Evolutionary conservation across 1,140 invertebrate genomes (phyloP).

Genomic region (Ectropis grisescens): DNA sequence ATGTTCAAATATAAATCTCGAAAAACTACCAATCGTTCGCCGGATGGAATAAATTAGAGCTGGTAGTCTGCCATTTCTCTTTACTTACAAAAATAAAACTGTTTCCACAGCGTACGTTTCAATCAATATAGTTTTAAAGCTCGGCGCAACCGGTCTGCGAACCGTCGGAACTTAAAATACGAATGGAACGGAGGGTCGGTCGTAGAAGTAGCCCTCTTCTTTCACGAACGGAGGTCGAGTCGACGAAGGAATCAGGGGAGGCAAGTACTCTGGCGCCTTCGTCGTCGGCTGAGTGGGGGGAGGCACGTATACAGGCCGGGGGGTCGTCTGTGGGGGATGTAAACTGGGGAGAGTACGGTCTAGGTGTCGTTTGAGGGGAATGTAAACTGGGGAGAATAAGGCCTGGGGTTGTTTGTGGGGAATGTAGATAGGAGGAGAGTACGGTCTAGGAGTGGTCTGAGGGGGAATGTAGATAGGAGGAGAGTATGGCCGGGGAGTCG

Average conservation of each 20-base stretch:
- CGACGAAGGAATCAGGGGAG: constrained; percentile 15
- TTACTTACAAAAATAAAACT: too few relatives aligned
- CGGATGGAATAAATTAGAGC: too few relatives aligned
- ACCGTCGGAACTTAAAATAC: constrained; percentile 38
- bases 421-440: constrained; percentile 5
- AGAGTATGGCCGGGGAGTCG: constrained; percentile 5
- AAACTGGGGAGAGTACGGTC: constrained; percentile 3
- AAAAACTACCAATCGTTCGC: too few relatives aligned
- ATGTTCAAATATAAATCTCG: too few relatives aligned
- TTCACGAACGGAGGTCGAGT: constrained; percentile 38
- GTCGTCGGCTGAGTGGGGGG: constrained; percentile 2
- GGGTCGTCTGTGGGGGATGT: too few relatives aligned
- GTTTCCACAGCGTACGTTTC: too few relatives aligned
- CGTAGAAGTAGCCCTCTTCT: constrained; percentile 52
- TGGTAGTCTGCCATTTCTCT: too few relatives aligned
- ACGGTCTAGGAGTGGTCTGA: constrained; percentile 2
- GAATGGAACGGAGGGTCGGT: constrained; percentile 47
- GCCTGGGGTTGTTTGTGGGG: too few relatives aligned
- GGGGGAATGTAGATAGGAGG: too few relatives aligned
- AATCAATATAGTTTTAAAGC: background rate
- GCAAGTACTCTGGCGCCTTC: background rate
- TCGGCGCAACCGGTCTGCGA: constrained; percentile 1
- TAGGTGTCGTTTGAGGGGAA: constrained; percentile 5
- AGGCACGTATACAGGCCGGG: constrained; percentile 14
- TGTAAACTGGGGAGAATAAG: constrained; percentile 11